Percentiles rank a stretch among this genome's conserved stretches.
Evolutionary conservation across 1,140 invertebrate genomes (phyloP).

Genomic region (Triops cancriformis): DNA sequence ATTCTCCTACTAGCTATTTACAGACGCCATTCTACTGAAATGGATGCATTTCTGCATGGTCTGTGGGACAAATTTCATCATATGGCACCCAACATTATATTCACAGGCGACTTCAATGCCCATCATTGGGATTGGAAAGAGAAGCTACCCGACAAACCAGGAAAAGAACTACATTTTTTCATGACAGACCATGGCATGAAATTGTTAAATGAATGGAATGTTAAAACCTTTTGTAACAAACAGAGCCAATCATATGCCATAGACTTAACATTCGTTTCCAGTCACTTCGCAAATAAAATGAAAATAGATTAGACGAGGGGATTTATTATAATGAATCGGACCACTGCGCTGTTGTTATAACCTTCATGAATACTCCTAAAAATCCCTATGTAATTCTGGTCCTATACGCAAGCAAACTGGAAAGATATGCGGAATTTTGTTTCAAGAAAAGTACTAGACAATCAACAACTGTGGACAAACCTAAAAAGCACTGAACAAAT

Average conservation of each 20-base stretch:
- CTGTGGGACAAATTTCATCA: background rate
- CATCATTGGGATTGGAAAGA: background rate
- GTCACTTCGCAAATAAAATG: background rate
- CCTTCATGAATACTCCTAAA: background rate
- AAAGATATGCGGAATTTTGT: background rate
- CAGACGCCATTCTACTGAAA: background rate
- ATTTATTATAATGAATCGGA: background rate
- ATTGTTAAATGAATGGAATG: background rate
- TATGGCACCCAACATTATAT: background rate
- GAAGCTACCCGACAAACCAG: background rate
- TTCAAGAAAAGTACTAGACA: background rate
- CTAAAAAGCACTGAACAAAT: background rate
- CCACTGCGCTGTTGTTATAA: background rate
- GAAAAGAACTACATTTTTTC: background rate
- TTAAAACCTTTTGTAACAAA: background rate
- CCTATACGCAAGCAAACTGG: background rate
- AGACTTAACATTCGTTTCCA: background rate
- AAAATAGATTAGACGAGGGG: background rate
- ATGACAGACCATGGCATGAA: background rate
- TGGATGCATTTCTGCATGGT: background rate
- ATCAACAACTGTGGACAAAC: background rate
- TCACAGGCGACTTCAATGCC: too few relatives aligned
- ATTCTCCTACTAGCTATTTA: background rate
- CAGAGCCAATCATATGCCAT: background rate
- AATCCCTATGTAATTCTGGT: background rate